These are phyloP conservation scores for Heliothis virescens DNA, from an alignment of 1,140 invertebrate species.

Conservation along the genomic window DNA sequence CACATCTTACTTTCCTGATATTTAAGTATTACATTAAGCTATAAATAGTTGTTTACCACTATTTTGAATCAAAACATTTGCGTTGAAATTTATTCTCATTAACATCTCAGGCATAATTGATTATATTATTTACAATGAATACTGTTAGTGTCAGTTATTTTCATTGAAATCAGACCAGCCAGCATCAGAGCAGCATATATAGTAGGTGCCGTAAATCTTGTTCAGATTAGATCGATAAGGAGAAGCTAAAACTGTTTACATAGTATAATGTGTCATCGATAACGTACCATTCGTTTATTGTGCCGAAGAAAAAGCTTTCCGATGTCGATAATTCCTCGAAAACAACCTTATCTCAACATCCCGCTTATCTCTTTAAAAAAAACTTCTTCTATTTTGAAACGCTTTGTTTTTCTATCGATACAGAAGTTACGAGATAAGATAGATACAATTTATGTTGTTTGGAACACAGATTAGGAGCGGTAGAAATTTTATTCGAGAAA, in stretches of 20 bases:
- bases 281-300: slow-evolving; percentile 22
- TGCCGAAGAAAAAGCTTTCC: slow-evolving; percentile 37
- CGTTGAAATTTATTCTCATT: too few species aligned
- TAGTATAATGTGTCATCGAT: slow-evolving; percentile 18
- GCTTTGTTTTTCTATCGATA: slow-evolving; percentile 36
- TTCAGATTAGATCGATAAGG: background rate
- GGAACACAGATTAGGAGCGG: background rate
- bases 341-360: slow-evolving; percentile 13
- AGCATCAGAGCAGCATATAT: too few species aligned
- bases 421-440: slow-evolving; percentile 28
- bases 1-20: too few species aligned
- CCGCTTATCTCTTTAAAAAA: slow-evolving; percentile 9
- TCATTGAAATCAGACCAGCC: too few species aligned
- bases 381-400: slow-evolving; percentile 2
- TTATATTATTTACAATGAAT: too few species aligned
- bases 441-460: slow-evolving; percentile 21
- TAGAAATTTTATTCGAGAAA: slow-evolving; percentile 30
- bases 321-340: slow-evolving; percentile 33
- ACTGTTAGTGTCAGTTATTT: too few species aligned
- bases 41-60: too few species aligned
- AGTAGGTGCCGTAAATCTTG: background rate
- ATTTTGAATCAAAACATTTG: too few species aligned
- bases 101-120: too few species aligned
- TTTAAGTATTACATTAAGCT: too few species aligned
- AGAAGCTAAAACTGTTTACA: slow-evolving; percentile 36